These are phyloP conservation scores for Scaptomyza flava DNA, from an alignment of 2,888 invertebrate species.

Conservation along the genomic window DNA sequence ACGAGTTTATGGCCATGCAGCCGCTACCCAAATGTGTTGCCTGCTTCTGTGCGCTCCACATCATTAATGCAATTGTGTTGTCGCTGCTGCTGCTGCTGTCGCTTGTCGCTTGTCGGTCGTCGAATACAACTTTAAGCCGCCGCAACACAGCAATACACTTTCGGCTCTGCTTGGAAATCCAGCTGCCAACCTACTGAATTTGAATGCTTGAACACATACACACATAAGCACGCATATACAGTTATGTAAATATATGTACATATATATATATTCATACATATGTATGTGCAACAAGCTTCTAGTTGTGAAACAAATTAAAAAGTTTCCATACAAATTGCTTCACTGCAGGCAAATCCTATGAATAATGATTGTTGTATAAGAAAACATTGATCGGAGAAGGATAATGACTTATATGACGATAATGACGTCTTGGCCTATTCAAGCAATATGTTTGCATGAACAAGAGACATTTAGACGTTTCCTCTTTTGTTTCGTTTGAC, in stretches of 20 bases:
- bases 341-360: not conserved
- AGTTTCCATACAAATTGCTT: not conserved
- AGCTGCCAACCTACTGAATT: conserved; percentile 47
- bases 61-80: conserved; percentile 72
- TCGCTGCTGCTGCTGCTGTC: conserved; percentile 19
- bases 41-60: conserved; percentile 50
- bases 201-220: conserved; percentile 37
- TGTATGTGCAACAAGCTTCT: conserved; percentile 8
- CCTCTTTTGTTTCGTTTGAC: no score
- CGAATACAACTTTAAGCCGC: conserved; percentile 34
- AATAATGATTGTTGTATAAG: not conserved
- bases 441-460: no score
- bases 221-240: not conserved
- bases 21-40: conserved; percentile 45
- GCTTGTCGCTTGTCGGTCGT: conserved; percentile 1
- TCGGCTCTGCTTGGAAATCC: conserved; percentile 42
- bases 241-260: not conserved
- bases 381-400: not conserved
- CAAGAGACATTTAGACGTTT: no score
- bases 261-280: not conserved
- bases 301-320: conserved; percentile 14
- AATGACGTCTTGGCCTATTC: no score
- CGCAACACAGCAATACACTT: not conserved
- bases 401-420: not conserved
- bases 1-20: conserved; percentile 27